Conservation (phyloP, 2,797 vertebrate genomes). For the Micromesistius poutassou region DNA sequence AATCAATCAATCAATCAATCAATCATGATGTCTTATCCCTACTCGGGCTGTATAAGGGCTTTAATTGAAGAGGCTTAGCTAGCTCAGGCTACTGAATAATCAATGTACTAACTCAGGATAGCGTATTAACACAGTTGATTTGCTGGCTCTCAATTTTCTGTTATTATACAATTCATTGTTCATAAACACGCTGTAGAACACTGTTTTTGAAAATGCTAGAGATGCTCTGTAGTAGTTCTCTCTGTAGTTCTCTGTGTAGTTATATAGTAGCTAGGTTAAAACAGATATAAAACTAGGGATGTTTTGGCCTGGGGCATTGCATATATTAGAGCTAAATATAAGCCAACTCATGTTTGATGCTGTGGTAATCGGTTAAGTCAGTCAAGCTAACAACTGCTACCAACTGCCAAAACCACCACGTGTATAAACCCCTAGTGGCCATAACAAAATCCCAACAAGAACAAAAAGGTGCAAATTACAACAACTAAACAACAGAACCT, state of each 20-base stretch:
- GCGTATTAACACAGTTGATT: no score
- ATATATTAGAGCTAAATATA: no score
- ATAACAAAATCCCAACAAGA: neutral
- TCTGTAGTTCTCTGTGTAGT: no score
- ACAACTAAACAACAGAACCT: neutral
- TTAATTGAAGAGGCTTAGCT: no score
- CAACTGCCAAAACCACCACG: neutral
- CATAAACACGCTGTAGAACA: neutral
- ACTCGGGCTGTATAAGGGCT: no score
- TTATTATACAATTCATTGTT: neutral
- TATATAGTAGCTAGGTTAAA: neutral
- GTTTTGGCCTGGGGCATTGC: neutral
- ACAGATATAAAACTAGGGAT: neutral
- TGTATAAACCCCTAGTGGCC: neutral
- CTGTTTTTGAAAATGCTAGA: neutral
- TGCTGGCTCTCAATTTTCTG: neutral
- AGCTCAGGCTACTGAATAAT: no score
- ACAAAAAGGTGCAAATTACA: no score
- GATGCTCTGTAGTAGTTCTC: no score
- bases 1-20: no score
- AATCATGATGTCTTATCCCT: no score
- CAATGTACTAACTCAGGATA: neutral
- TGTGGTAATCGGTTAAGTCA: neutral
- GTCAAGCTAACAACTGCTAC: neutral
- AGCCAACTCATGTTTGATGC: neutral